These are phyloP conservation scores for Peromyscus maniculatus DNA, from an alignment of 2,113 vertebrate genomes.

Conservation along the genomic window DNA sequence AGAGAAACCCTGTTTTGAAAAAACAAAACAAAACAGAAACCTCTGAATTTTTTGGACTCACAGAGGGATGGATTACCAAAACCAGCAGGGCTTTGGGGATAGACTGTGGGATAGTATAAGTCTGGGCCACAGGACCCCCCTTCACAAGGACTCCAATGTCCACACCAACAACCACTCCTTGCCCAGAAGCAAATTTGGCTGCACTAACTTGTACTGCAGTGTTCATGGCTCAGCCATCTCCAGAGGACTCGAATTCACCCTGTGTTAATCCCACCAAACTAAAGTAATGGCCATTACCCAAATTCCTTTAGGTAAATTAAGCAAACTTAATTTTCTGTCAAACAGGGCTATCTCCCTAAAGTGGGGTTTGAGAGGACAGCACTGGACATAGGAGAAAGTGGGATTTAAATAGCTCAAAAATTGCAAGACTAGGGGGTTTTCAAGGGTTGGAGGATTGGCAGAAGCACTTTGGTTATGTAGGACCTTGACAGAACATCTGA, in stretches of 20 bases:
- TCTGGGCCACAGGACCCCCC: conserved; percentile 96
- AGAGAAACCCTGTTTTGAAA: no score
- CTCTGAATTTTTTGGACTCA: conserved; percentile 98
- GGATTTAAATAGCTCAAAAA: background rate
- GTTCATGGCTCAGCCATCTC: conserved; percentile 97
- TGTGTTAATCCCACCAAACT: background rate
- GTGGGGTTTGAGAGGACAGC: background rate
- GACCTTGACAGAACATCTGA: background rate
- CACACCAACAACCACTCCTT: conserved; percentile 95
- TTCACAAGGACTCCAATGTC: conserved; percentile 87
- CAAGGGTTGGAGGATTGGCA: background rate
- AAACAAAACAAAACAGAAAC: no score
- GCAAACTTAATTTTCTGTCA: background rate
- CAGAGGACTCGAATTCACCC: conserved; percentile 95
- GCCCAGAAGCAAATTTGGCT: conserved; percentile 95
- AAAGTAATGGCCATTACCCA: background rate
- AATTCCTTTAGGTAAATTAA: background rate
- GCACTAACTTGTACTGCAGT: conserved; percentile 97
- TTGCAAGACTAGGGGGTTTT: background rate
- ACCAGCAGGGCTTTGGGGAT: conserved; percentile 91
- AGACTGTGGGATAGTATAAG: conserved; percentile 86
- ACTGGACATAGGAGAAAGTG: background rate
- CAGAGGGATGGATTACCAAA: conserved; percentile 98
- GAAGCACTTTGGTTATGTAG: background rate
- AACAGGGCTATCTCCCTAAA: background rate